phyloP scores from a whole-genome alignment of 1,140 invertebrate species.

The Daktulosphaira vitifoliae region DNA sequence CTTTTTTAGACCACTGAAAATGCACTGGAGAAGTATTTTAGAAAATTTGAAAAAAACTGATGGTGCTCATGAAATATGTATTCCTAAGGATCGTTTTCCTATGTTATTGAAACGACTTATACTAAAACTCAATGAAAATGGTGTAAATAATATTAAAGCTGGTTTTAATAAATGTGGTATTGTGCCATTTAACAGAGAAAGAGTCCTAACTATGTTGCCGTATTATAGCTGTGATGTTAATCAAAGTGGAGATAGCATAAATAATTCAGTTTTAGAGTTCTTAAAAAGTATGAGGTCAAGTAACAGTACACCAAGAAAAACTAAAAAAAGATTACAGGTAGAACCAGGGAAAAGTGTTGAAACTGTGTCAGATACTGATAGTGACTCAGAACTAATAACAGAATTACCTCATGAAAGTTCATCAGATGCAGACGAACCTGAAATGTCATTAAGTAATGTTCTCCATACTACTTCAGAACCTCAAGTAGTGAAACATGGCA shows the following conservation, averaged over 20 bases:
- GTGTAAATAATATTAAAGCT: conserved; percentile 17
- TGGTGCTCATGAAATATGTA: conserved; percentile 8
- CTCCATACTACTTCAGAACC: not conserved
- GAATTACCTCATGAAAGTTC: not conserved
- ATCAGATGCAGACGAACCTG: conserved; percentile 6
- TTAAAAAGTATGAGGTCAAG: not conserved
- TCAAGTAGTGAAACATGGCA: not conserved
- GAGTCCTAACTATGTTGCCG: not conserved
- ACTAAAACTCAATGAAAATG: conserved; percentile 28
- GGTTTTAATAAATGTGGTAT: conserved; percentile 2
- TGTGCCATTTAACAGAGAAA: not conserved
- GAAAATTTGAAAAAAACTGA: conserved; percentile 38
- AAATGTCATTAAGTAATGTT: not conserved
- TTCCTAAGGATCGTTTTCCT: conserved; percentile 37
- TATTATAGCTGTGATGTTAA: not conserved
- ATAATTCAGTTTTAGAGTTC: not conserved
- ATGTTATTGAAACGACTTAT: conserved; percentile 34
- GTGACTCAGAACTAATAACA: not conserved
- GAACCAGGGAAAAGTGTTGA: not conserved
- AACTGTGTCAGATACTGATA: not conserved
- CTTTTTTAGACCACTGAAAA: conserved; percentile 43
- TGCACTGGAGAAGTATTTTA: conserved; percentile 42
- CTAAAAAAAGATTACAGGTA: not conserved
- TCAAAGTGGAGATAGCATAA: not conserved
- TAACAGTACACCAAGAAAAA: not conserved